These are phyloP conservation scores for Armadillidium nasatum DNA, from an alignment of 1,140 invertebrate genomes.

Conservation along the genomic window DNA sequence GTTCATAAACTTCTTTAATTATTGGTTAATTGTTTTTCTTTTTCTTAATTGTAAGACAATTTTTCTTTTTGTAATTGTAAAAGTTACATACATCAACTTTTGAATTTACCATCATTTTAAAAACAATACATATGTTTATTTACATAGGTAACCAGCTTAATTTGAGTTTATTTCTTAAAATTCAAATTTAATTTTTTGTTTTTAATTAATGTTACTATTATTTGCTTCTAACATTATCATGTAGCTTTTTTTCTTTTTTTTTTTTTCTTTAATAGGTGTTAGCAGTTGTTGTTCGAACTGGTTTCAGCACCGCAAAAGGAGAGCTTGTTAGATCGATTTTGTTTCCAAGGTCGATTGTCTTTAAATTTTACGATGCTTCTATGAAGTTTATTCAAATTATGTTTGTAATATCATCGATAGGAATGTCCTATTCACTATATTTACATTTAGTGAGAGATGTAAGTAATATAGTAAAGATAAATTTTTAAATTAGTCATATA, in stretches of 20 bases:
- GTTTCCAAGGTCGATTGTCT: slow-evolving; percentile 58
- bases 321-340: slow-evolving; percentile 60
- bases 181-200: too few species aligned
- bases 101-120: too few species aligned
- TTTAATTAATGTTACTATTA: too few species aligned
- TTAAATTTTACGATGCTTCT: slow-evolving; percentile 59
- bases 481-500: not conserved
- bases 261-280: slow-evolving; percentile 52
- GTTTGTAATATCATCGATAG: slow-evolving; percentile 52
- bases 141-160: too few species aligned
- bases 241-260: too few species aligned
- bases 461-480: slow-evolving; percentile 25
- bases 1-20: too few species aligned
- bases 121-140: too few species aligned
- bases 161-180: not conserved
- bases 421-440: slow-evolving; percentile 54
- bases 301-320: slow-evolving; percentile 60
- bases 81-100: too few species aligned
- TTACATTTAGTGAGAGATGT: slow-evolving; percentile 48
- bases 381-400: slow-evolving; percentile 56
- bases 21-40: too few species aligned
- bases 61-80: too few species aligned
- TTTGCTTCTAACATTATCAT: too few species aligned
- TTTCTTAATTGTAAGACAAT: too few species aligned
- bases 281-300: slow-evolving; percentile 56